phyloP scores from a whole-genome alignment of 1,140 invertebrate genomes.

The Penaeus indicus region DNA sequence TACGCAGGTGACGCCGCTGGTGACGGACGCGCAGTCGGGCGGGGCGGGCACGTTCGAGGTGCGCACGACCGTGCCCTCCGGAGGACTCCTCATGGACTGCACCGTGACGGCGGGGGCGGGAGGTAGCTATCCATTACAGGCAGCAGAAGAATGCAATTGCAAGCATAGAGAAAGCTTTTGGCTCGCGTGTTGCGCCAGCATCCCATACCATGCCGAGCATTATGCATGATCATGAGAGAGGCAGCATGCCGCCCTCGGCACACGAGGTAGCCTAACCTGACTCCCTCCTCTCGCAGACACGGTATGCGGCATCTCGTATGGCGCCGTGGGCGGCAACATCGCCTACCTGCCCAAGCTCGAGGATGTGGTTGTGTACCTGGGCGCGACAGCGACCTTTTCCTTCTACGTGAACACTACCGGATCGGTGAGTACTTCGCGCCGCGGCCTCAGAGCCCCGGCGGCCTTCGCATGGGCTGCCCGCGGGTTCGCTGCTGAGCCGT shows the following conservation, averaged over 20 bases:
- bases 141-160: too few relatives aligned
- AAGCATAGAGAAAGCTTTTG: too few relatives aligned
- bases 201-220: too few relatives aligned
- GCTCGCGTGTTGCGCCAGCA: too few relatives aligned
- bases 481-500: too few relatives aligned
- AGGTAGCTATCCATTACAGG: neutral
- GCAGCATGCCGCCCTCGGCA: too few relatives aligned
- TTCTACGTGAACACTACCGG: conserved; percentile 46
- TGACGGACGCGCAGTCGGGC: neutral
- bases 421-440: neutral
- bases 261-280: too few relatives aligned
- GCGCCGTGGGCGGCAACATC: conserved; percentile 42
- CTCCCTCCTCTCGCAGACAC: neutral
- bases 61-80: neutral
- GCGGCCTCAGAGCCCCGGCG: too few relatives aligned
- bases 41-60: conserved; percentile 32
- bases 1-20: neutral
- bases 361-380: neutral
- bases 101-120: neutral
- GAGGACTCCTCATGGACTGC: conserved; percentile 6
- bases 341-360: conserved; percentile 8
- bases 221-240: too few relatives aligned
- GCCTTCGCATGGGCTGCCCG: too few relatives aligned
- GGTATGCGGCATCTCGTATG: conserved; percentile 36
- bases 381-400: neutral